Evolutionary conservation across 2,113 vertebrate genomes (phyloP).

Genomic region (Aramus guarauna): DNA sequence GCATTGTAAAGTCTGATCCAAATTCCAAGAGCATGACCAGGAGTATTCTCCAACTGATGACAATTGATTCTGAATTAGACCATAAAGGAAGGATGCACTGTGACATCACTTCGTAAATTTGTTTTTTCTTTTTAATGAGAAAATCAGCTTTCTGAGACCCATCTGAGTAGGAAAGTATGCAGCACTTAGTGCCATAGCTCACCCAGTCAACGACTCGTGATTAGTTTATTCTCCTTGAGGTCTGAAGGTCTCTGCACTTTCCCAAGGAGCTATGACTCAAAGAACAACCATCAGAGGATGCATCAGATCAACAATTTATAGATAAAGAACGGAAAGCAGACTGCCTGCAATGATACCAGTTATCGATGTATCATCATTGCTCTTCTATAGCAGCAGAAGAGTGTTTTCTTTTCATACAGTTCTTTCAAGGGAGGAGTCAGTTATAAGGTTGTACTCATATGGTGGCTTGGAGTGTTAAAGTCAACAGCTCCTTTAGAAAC

Average conservation of each 20-base stretch:
- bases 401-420: not conserved
- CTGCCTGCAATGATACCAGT: not conserved
- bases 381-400: not conserved
- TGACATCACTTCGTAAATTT: not conserved
- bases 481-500: not conserved
- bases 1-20: not conserved
- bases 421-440: not conserved
- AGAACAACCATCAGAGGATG: fast-evolving
- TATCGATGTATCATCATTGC: not conserved
- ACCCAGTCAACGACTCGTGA: not conserved
- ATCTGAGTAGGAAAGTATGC: not conserved
- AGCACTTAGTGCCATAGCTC: fast-evolving
- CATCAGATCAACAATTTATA: not conserved
- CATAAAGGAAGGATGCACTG: not conserved
- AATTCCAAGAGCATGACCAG: not conserved
- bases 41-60: not conserved
- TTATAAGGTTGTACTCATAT: not conserved
- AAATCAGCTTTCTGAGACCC: not conserved
- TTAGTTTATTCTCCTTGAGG: not conserved
- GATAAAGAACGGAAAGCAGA: not conserved
- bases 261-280: not conserved
- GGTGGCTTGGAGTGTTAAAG: not conserved
- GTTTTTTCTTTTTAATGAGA: not conserved
- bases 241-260: not conserved
- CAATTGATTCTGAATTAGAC: not conserved